Conservation (phyloP, 1,140 invertebrate species). For the Drosophila burlai region DNA sequence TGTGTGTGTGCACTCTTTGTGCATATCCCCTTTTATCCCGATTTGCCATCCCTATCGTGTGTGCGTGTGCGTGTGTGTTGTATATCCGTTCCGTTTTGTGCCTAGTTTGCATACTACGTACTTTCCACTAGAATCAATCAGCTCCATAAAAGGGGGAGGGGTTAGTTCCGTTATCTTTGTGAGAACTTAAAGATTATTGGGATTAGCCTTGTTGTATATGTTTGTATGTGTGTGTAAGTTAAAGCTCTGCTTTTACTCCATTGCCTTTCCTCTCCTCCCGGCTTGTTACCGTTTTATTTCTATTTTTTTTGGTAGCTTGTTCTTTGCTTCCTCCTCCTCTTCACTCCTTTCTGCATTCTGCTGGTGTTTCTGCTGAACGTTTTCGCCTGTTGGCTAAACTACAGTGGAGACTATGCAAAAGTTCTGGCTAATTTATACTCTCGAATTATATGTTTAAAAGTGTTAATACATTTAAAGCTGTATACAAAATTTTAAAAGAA, state of each 20-base stretch:
- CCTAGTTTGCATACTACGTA: conserved; percentile 32
- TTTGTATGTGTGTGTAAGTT: neutral
- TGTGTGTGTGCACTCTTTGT: conserved; percentile 17
- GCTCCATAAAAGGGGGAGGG: neutral
- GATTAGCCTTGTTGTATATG: conserved; percentile 42
- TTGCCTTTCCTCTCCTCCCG: neutral
- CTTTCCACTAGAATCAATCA: conserved; percentile 34
- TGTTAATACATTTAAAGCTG: too few relatives aligned
- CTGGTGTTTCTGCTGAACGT: conserved; percentile 19
- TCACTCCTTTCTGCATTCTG: conserved; percentile 11
- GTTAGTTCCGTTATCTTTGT: conserved; percentile 35
- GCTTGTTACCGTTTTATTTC: conserved; percentile 14
- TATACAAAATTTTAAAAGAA: too few relatives aligned
- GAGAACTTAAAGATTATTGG: conserved; percentile 57
- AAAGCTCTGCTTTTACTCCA: neutral
- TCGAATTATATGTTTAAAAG: too few relatives aligned
- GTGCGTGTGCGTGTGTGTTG: neutral
- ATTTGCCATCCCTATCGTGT: conserved; percentile 11
- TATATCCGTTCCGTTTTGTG: conserved; percentile 3
- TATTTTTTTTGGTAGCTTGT: conserved; percentile 1
- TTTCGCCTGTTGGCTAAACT: neutral
- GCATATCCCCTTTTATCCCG: conserved; percentile 29
- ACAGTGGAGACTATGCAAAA: neutral
- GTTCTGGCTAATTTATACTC: neutral
- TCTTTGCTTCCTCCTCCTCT: conserved; percentile 3